Conservation (phyloP, 2,888 invertebrate species). For the Tenthredo notha region DNA sequence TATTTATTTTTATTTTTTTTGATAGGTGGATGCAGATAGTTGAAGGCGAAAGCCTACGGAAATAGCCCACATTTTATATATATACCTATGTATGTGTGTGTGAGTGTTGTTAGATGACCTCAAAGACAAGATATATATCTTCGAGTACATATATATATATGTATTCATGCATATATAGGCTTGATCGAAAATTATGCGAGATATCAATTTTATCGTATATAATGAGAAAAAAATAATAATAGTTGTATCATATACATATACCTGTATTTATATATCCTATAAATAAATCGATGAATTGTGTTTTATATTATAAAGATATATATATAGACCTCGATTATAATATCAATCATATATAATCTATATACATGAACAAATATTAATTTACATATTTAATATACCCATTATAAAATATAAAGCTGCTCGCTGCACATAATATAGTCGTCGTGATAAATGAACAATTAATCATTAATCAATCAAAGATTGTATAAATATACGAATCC, state of each 20-base stretch:
- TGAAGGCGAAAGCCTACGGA: constrained; percentile 47
- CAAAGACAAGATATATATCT: constrained; percentile 28
- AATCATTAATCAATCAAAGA: background rate
- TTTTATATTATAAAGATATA: background rate
- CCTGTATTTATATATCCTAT: background rate
- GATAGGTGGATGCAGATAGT: constrained; percentile 37
- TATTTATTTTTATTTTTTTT: too few relatives aligned
- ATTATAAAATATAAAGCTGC: background rate
- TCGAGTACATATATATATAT: background rate
- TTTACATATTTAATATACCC: background rate
- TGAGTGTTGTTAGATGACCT: constrained; percentile 40
- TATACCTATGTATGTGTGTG: background rate
- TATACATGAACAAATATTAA: too few relatives aligned
- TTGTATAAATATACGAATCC: background rate
- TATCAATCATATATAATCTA: background rate
- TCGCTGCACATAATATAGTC: background rate
- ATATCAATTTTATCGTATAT: constrained; percentile 5
- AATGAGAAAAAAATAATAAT: background rate
- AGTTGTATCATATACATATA: background rate
- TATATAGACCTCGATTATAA: background rate
- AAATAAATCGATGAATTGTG: background rate
- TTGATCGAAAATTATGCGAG: background rate
- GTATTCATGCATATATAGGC: background rate
- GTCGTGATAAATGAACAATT: background rate
- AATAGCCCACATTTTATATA: constrained; percentile 38